Base-by-base conservation (phyloP, 2,888 invertebrate species). In the Eucera pruinosa region DNA sequence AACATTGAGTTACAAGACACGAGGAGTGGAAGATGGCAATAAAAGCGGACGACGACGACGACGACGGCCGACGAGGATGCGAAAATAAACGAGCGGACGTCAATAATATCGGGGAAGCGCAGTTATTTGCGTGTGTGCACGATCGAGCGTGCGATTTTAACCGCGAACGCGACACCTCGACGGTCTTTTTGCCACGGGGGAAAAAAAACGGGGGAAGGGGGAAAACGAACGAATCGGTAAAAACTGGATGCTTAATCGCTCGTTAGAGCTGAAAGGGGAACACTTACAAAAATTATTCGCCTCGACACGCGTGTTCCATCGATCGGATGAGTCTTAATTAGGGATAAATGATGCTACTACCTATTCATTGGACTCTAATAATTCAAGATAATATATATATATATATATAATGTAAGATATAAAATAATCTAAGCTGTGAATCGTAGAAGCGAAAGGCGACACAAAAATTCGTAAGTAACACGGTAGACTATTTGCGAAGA, bases 51-150 rank as follows among this genome's bases (percentile, higher is more conserved):
- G n/a, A n/a, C n/a, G n/a, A n/a, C n/a, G n/a, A n/a, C n/a, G n/a
- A n/a, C n/a, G n/a, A n/a, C 25, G 13, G 60, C 20, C 41, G 23
- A 20, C 43, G 70, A 50, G 50, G 43, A 61, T n/a, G 47, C 4
- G 23, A 57, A 70, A 64, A 58, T 66, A 66, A 72, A 72, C 45
- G 45, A 55, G 27, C 5, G 9, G 25, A 25, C 33, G 52, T 70
- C 64, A 45, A 62, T 70, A 74, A 70, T 62, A 62, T 48, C 50
- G 15, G 27, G 41, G 33, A n/a, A 9, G n/a, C 13, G n/a, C 23
- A 36, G 57, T 36, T 58, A 74, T 57, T 64, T 57, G 50, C 70
- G 41, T 55, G 61, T 55, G 61, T 23, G 27, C 58, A 27, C 48
- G 41, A 45, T 45, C 18, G 11, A 36, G 18, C 55, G 25, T 36